Conservation (phyloP, 2,888 invertebrate species). For the Anticlea derivata region DNA sequence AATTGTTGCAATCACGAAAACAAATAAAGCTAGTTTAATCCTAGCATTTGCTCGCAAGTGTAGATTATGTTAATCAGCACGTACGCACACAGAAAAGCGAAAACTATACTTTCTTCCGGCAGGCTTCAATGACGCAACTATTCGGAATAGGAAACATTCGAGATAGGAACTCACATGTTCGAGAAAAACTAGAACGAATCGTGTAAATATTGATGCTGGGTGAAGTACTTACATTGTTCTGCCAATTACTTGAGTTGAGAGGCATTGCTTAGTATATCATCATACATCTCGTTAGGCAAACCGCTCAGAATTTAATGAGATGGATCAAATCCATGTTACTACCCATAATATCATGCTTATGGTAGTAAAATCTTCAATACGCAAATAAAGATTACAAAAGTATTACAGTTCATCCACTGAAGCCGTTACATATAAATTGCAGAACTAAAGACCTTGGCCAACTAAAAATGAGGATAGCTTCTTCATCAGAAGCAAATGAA, state of each 20-base stretch:
- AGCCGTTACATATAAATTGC: no score
- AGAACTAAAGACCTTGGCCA: no score
- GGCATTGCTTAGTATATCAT: not conserved
- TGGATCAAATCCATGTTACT: not conserved
- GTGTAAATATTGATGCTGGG: slow-evolving; percentile 39
- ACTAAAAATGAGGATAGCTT: no score
- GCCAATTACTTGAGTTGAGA: not conserved
- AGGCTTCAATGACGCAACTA: slow-evolving; percentile 46
- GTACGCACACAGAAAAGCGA: slow-evolving; percentile 44
- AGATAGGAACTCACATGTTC: slow-evolving; percentile 38
- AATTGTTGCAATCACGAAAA: not conserved
- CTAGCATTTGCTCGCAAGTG: slow-evolving; percentile 19
- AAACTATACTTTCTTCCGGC: slow-evolving; percentile 52
- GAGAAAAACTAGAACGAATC: slow-evolving; percentile 43
- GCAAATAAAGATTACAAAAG: no score
- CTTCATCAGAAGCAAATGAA: no score
- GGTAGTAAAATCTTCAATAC: not conserved
- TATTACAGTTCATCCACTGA: no score
- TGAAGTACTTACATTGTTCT: slow-evolving; percentile 26
- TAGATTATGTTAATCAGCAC: slow-evolving; percentile 36
- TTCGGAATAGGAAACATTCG: slow-evolving; percentile 39
- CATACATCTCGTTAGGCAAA: not conserved
- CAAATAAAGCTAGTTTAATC: not conserved
- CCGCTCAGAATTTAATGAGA: not conserved
- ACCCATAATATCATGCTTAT: no score